Percentiles rank a stretch among this genome's conserved stretches.
These are phyloP conservation scores for Montipora foliosa DNA, from an alignment of 64 coral and sea anemone species.

Conservation along the genomic window DNA sequence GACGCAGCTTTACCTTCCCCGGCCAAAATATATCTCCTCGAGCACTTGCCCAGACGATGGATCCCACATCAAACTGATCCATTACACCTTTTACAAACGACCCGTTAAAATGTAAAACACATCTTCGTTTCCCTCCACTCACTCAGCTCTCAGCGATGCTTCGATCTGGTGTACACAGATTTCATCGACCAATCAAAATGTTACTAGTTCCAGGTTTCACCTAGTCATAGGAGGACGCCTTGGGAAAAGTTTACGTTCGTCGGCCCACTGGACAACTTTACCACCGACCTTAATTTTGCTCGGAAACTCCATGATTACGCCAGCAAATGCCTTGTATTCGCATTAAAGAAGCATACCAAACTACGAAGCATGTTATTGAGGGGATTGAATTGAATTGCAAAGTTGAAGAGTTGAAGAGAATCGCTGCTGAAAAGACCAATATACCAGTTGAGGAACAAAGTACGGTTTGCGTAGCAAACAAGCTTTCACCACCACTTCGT, in stretches of 20 bases:
- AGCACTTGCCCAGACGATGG: conserved; percentile 81
- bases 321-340: conserved; percentile 84
- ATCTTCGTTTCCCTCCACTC: not conserved
- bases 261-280: no score
- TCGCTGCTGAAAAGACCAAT: conserved; percentile 65
- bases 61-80: conserved; percentile 44
- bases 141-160: not conserved
- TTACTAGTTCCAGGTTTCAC: conserved; percentile 26
- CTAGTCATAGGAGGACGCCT: not conserved
- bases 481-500: no score
- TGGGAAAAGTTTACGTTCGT: not conserved
- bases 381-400: conserved; percentile 71
- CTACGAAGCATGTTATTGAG: conserved; percentile 75
- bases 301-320: not conserved
- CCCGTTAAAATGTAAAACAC: no score
- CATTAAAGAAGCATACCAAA: conserved; percentile 74
- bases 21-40: conserved; percentile 80
- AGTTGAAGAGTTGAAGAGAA: conserved; percentile 77
- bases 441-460: conserved; percentile 86
- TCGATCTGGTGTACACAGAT: not conserved
- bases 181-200: not conserved
- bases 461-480: conserved; percentile 11
- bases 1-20: conserved; percentile 32
- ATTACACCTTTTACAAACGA: not conserved
- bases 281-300: no score